Base-by-base conservation (phyloP, 2,888 invertebrate genomes). In the Chironomus riparius region DNA sequence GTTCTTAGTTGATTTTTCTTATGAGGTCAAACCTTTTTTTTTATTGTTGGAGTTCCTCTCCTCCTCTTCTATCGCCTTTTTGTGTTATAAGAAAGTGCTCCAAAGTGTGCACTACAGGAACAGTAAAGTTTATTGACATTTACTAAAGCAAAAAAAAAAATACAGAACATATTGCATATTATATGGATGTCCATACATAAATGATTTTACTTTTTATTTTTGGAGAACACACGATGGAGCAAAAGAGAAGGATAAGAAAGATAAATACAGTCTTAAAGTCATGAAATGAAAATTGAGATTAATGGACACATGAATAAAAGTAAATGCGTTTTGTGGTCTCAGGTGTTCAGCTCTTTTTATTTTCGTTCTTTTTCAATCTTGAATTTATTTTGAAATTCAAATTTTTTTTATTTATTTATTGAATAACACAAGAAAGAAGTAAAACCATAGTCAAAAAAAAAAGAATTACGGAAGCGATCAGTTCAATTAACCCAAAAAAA, bases 291-390 rank as follows among this genome's bases (percentile, higher is more conserved):
- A 65, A 65, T 65, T 65, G 65, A 65, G 65, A 65, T 65, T 65
- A 65, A 65, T 65, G 65, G 56, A 56, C 22, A 65, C 21, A 24
- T 38, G 38, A 38, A 38, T 38, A 65, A 13, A 65, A 24, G 65
- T 21, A 65, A 65, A 65, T 65, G 65, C 65, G 65, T 65, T 71
- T 71, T 71, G 71, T 71, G 71, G 71, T 71, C 71, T 71, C 71
- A 71, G 71, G 71, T 71, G 71, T 71, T 71, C 56, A 28, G 10
- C 68, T 38, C 47, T 38, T 38, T 38, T 38, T 62, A 22, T 50
- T 12, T 12, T 50, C 13, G 13, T 12, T 70, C 24, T 13, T 28
- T 50, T 70, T 38, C 21, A 12, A 62, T 50, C 13, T 50, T n/a
- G 6, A 50, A 50, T 50, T n/a, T 21, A 65, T 65, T 65, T 65